Base-by-base conservation (phyloP, 2,888 invertebrate species). In the Apotomis betuletana region DNA sequence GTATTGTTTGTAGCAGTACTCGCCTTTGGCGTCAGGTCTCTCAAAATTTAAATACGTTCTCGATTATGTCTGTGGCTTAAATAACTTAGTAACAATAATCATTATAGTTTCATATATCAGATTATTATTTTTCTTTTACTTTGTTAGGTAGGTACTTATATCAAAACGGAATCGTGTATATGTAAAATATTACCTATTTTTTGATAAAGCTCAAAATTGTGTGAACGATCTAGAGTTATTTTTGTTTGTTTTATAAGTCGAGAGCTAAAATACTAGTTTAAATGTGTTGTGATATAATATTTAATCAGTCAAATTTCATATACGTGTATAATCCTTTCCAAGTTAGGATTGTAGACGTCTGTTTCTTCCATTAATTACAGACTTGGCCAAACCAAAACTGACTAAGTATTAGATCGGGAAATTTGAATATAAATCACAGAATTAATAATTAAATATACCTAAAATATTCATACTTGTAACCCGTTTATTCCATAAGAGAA, bases 401-500 rank as follows among this genome's bases (percentile, higher is more conserved):
- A 46, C n/a, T 46, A 41, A 54, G 52, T 44, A 55, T 64, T 44
- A 55, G 55, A 64, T 55, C 44, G 3, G n/a, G 46, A 46, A 65
- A 57, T 36, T n/a, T 65, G 44, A 65, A 71, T 55, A 71, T 71
- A 49, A 58, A 57, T 62, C 57, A 57, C 36, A 13, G 36, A 61
- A 58, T 69, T 69, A 41, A 55, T 61, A 9, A 71, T 67, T 44
- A 62, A 62, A 57, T 38, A 9, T n/a, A 46, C 57, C 49, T 46
- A 67, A 67, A 67, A 62, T 51, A 52, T 68, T 52, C 46, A 68
- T 63, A 72, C 46, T 36, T 13, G 54, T 46, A 58, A 71, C 55
- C 63, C 38, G 62, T 63, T 54, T 65, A 62, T 38, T 59, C 72
- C 67, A 72, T 63, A 72, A 68, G 38, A 63, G 72, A 68, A 72